These are phyloP conservation scores for Pogonomyrmex barbatus DNA, from an alignment of 1,140 invertebrate species.

Conservation along the genomic window DNA sequence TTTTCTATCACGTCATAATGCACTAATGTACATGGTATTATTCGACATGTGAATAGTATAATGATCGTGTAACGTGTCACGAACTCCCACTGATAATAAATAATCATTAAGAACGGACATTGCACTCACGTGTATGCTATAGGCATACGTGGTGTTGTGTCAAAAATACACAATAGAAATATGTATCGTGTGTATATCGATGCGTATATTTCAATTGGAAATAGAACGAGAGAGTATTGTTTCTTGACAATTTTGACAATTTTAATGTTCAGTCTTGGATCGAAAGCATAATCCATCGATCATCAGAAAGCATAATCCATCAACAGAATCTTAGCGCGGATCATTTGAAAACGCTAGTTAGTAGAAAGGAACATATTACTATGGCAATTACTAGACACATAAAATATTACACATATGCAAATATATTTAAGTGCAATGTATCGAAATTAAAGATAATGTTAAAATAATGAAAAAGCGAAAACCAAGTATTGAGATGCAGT, in stretches of 20 bases:
- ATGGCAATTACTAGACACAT: slow-evolving; percentile 37
- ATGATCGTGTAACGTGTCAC: slow-evolving; percentile 76
- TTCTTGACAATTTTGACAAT: neutral
- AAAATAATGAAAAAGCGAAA: slow-evolving; percentile 14
- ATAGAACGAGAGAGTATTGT: slow-evolving; percentile 23
- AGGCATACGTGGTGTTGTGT: neutral
- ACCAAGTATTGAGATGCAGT: slow-evolving; percentile 22
- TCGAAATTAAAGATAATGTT: slow-evolving; percentile 57
- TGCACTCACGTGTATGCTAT: slow-evolving; percentile 28
- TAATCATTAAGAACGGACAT: slow-evolving; percentile 62
- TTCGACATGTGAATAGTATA: slow-evolving; percentile 76
- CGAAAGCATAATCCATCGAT: slow-evolving; percentile 9
- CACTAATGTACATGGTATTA: slow-evolving; percentile 72
- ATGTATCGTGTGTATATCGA: slow-evolving; percentile 44
- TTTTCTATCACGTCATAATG: slow-evolving; percentile 77
- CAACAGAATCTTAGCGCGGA: slow-evolving; percentile 31
- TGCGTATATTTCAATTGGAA: slow-evolving; percentile 39
- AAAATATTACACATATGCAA: slow-evolving; percentile 26
- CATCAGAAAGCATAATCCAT: neutral
- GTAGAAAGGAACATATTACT: neutral
- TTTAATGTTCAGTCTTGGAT: neutral
- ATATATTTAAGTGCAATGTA: slow-evolving; percentile 61
- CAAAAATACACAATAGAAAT: neutral
- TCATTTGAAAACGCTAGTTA: slow-evolving; percentile 5
- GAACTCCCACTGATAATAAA: slow-evolving; percentile 72